Base-by-base conservation (phyloP, 2,113 vertebrate genomes). In the Cyphomyrus discorhynchus region DNA sequence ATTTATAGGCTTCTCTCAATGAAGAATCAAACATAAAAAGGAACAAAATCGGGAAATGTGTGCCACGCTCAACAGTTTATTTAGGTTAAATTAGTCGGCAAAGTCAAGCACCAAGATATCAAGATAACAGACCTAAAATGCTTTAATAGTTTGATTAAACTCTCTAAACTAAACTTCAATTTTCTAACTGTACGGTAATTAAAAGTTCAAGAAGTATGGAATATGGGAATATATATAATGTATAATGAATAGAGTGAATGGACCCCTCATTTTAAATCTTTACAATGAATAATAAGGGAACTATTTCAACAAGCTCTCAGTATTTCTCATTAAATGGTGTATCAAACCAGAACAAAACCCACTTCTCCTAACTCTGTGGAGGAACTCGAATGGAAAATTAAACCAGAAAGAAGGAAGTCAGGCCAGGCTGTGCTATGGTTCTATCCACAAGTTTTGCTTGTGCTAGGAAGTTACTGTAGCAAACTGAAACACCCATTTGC, bases 321-420 rank as follows among this genome's bases (percentile, higher is more conserved):
- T 95, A 94, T 93, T 94, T 95, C 96, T 96, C 95, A 96, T 96
- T 96, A 96, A 94, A 95, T 95, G 95, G 95, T 95, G 95, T 95
- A 96, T 95, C 96, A 96, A 96, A 96, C 96, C 96, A 96, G 95
- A 96, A 96, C 96, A 96, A 96, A 96, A 96, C 94, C 96, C 95
- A 94, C 96, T 95, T 96, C 95, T 95, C 92, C 94, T 94, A 95
- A 96, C 95, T 95, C 94, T 95, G 94, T 94, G 95, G 94, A 94
- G 95, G 95, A 96, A 96, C 95, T 96, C 95, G 94, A 94, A 96
- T 95, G 95, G 96, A 96, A 96, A 96, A 96, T 96, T 95, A 96
- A 96, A 96, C 95, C 94, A 93, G 93, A 94, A 49, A 88, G 53
- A 62, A 86, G 88, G 95, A 93, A 93, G 92, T 90, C 90, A 91